These are phyloP conservation scores for Catamblyrhynchus diadema DNA, from an alignment of 2,797 vertebrate genomes.

Conservation along the genomic window DNA sequence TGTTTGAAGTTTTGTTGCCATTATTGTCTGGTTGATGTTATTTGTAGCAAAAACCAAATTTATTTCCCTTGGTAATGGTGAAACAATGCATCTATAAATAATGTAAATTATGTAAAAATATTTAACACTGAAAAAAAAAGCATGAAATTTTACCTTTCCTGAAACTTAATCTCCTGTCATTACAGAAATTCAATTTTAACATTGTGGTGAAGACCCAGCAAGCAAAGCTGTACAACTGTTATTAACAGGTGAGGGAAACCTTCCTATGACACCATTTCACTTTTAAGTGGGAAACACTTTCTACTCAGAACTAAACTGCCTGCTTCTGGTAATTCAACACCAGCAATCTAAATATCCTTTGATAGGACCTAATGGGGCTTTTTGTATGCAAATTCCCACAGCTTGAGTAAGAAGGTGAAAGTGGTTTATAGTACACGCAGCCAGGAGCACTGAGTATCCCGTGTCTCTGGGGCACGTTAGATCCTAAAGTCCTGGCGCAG, in stretches of 20 bases:
- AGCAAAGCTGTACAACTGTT: not conserved
- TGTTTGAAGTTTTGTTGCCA: not conserved
- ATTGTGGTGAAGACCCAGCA: not conserved
- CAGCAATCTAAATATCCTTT: not conserved
- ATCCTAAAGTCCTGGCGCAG: not conserved
- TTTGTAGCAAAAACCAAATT: not conserved
- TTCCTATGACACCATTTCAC: not conserved
- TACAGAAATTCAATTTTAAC: not conserved
- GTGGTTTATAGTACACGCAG: not conserved
- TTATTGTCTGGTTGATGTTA: not conserved
- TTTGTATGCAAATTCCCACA: not conserved
- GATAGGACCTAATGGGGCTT: not conserved
- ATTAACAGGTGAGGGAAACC: not conserved
- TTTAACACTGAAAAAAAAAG: not conserved
- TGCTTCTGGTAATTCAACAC: not conserved
- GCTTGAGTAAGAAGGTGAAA: not conserved
- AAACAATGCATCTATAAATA: not conserved
- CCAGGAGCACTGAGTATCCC: rapidly evolving
- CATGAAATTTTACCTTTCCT: not conserved
- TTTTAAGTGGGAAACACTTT: not conserved
- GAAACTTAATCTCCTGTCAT: not conserved
- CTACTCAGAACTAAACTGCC: not conserved
- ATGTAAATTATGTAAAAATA: not conserved
- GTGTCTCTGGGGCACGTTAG: rapidly evolving
- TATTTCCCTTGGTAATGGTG: not conserved